phyloP scores from a whole-genome alignment of 2,113 vertebrate genomes.

The Circaetus cinerascens region DNA sequence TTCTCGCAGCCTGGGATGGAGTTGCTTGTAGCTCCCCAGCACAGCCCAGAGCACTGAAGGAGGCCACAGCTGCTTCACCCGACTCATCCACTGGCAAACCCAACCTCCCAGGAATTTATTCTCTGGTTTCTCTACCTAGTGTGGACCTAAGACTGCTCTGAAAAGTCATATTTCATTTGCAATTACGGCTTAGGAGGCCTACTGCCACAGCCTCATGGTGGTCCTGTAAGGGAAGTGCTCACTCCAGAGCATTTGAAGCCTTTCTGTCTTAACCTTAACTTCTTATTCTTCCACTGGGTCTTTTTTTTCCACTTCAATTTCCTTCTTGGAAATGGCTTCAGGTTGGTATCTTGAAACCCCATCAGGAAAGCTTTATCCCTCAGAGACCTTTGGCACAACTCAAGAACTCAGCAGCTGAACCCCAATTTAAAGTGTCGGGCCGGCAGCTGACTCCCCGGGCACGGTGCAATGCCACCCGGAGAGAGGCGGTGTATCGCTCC shows the following conservation, averaged over 20 bases:
- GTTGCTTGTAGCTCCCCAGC: neutral
- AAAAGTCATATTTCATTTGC: neutral
- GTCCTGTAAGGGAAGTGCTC: neutral
- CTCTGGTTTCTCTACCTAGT: neutral
- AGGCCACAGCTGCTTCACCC: neutral
- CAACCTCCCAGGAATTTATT: neutral
- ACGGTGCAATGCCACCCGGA: neutral
- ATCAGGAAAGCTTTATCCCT: neutral
- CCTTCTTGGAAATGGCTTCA: neutral
- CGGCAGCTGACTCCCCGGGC: accelerated
- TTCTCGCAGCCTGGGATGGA: neutral
- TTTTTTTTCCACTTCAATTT: neutral
- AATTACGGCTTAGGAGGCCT: neutral
- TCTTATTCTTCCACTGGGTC: neutral
- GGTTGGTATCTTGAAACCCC: neutral
- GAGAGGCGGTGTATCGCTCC: accelerated
- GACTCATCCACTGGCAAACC: neutral
- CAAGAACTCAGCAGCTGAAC: neutral
- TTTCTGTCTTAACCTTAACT: neutral
- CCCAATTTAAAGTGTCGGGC: neutral
- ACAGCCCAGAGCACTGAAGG: neutral
- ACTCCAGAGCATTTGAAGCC: neutral
- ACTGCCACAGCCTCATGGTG: neutral
- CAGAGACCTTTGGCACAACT: neutral
- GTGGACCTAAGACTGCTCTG: too few relatives aligned